A percentile compares a stretch with the other conserved stretches of the same genome.
Conservation (phyloP, 2,888 invertebrate species). For the Tridacna crocea region DNA sequence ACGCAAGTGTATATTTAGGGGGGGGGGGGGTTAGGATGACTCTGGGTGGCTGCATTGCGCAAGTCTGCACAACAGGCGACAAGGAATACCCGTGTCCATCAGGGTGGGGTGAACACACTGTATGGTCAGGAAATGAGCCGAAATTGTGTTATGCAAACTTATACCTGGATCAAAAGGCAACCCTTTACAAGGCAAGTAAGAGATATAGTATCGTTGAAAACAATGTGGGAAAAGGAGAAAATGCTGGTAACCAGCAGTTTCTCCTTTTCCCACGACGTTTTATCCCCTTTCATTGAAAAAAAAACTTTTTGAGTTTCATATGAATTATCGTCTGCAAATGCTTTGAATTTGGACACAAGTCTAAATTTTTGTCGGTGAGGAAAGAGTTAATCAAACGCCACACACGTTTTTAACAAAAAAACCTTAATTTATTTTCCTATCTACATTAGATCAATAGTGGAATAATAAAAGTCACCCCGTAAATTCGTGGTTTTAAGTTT, state of each 20-base stretch:
- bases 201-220: too few species aligned
- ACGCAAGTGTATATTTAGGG: too few species aligned
- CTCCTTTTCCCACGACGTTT: too few species aligned
- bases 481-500: background rate
- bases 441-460: slow-evolving; percentile 22
- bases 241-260: too few species aligned
- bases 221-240: too few species aligned
- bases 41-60: background rate
- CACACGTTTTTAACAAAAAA: slow-evolving; percentile 38
- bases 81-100: background rate
- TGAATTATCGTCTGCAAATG: too few species aligned
- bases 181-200: too few species aligned
- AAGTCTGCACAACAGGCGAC: slow-evolving; percentile 14
- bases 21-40: too few species aligned
- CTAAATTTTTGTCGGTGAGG: too few species aligned
- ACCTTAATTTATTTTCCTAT: slow-evolving; percentile 52
- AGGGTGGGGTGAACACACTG: background rate
- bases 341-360: too few species aligned
- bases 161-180: slow-evolving; percentile 35
- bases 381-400: slow-evolving; percentile 33
- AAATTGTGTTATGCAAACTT: slow-evolving; percentile 40
- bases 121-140: slow-evolving; percentile 21
- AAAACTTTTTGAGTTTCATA: too few species aligned
- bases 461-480: slow-evolving; percentile 12
- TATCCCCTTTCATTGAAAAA: too few species aligned